Percentiles rank a stretch among this genome's conserved stretches.
Conservation (phyloP, 2,888 invertebrate genomes). For the Brachypalpus laphriformis region DNA sequence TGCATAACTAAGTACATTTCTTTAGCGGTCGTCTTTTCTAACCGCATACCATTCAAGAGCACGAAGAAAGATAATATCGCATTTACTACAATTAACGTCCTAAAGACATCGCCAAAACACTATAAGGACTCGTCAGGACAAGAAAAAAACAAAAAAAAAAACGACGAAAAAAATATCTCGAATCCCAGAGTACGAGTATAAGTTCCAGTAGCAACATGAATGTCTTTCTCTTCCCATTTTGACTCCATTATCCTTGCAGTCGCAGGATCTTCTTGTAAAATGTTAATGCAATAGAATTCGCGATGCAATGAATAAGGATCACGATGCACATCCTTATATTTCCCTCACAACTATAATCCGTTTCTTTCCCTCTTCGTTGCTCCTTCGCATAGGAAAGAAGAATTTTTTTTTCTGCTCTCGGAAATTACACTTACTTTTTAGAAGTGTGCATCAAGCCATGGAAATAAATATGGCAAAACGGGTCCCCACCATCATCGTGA, state of each 20-base stretch:
- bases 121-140: too few species aligned
- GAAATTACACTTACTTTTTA: constrained; percentile 47
- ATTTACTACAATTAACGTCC: too few species aligned
- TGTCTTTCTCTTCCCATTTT: constrained; percentile 15
- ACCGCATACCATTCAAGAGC: too few species aligned
- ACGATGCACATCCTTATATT: constrained; percentile 51
- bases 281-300: constrained; percentile 53
- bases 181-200: too few species aligned
- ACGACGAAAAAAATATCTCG: too few species aligned
- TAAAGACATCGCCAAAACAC: too few species aligned
- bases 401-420: constrained; percentile 16
- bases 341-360: neutral
- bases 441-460: constrained; percentile 40
- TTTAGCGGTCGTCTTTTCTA: too few species aligned
- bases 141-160: too few species aligned
- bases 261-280: constrained; percentile 27
- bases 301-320: constrained; percentile 57
- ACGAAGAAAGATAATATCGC: too few species aligned
- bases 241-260: constrained; percentile 48
- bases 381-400: neutral
- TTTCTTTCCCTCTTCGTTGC: neutral
- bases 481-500: neutral
- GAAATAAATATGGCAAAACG: too few species aligned
- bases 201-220: too few species aligned
- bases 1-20: too few species aligned